Percentiles rank a stretch among this genome's conserved stretches.
Conservation (phyloP, 2,797 vertebrate species). For the Enteromius radiatus region DNA sequence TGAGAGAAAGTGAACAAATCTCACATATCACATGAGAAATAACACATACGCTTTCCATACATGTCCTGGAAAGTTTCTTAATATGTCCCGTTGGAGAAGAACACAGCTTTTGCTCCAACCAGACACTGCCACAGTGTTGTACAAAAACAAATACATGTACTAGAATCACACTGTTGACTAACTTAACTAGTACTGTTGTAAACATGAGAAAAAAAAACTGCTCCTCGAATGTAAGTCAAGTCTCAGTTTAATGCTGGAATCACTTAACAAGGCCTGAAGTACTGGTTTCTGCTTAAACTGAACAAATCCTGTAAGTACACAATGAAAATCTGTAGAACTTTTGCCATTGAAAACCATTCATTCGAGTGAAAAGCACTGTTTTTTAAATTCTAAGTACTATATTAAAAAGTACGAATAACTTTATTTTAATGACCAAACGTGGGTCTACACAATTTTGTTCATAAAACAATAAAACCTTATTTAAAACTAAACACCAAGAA, state of each 20-base stretch:
- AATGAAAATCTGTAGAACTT: background rate
- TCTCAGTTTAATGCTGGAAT: background rate
- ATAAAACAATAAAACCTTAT: conserved; percentile 21
- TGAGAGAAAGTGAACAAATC: background rate
- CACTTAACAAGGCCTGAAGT: background rate
- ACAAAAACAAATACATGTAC: conserved; percentile 16
- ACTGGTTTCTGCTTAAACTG: background rate
- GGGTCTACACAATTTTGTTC: background rate
- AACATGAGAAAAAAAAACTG: background rate
- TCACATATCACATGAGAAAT: background rate
- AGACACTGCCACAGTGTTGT: conserved; percentile 10
- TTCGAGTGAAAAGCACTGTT: background rate
- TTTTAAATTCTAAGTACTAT: conserved; percentile 3
- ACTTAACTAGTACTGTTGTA: background rate
- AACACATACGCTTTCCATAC: background rate
- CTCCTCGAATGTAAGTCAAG: background rate
- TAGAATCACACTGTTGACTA: background rate
- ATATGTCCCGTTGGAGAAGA: background rate
- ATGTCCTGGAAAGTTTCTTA: background rate
- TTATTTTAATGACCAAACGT: background rate
- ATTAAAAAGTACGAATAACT: background rate
- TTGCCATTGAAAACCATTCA: background rate
- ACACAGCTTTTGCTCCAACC: background rate
- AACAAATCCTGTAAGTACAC: background rate
- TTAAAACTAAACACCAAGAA: conserved; percentile 19